Percentiles rank a stretch among this genome's conserved stretches.
Evolutionary conservation across 1,140 invertebrate genomes (phyloP).

Genomic region (Agrypnia vestita): DNA sequence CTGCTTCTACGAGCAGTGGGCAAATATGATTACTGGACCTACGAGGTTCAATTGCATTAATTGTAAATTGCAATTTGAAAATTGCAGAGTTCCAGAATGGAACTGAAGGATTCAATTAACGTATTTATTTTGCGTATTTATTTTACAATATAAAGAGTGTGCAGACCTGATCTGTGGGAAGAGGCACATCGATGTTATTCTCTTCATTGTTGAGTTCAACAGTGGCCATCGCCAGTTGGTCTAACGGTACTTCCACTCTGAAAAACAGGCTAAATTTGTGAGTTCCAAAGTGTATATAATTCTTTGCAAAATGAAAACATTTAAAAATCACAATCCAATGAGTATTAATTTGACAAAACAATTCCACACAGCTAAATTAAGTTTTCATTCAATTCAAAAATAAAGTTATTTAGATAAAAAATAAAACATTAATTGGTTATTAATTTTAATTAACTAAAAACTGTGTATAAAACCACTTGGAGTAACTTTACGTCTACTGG

Average conservation of each 20-base stretch:
- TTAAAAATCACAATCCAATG: too few species aligned
- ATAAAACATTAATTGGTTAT: too few species aligned
- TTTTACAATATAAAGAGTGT: not conserved
- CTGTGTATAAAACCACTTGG: too few species aligned
- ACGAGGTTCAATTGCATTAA: too few species aligned
- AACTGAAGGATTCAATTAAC: not conserved
- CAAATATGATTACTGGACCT: too few species aligned
- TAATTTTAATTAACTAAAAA: too few species aligned
- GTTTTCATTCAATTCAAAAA: too few species aligned
- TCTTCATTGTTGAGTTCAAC: slow-evolving; percentile 75
- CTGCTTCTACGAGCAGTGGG: too few species aligned
- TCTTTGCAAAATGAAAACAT: not conserved
- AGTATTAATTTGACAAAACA: too few species aligned
- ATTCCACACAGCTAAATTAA: too few species aligned
- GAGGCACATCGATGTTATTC: slow-evolving; percentile 82
- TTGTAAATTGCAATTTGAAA: not conserved
- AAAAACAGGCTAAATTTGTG: slow-evolving; percentile 51
- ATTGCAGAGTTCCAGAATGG: not conserved
- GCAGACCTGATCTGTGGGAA: slow-evolving; percentile 82
- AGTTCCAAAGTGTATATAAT: not conserved
- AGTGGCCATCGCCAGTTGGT: slow-evolving; percentile 73
- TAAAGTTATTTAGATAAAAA: too few species aligned
- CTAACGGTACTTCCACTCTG: slow-evolving; percentile 79
- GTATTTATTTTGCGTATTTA: slow-evolving; percentile 4
- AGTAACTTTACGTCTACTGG: too few species aligned